Evolutionary conservation across 2,888 invertebrate genomes (phyloP).

Genomic region (Cephus pygmeus): DNA sequence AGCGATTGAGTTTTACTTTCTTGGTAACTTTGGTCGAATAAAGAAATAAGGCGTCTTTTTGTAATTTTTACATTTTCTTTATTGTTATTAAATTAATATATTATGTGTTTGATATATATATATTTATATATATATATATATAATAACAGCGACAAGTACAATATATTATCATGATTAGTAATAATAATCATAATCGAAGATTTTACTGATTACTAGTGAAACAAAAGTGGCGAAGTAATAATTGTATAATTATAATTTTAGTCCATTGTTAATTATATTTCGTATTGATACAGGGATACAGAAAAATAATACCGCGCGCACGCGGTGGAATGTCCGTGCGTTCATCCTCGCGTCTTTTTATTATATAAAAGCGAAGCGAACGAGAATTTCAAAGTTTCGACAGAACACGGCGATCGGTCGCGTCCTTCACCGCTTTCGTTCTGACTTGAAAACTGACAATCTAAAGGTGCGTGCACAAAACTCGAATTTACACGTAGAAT

Average conservation of each 20-base stretch:
- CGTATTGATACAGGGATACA: slow-evolving; percentile 61
- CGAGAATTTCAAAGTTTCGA: neutral
- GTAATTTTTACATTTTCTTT: slow-evolving; percentile 50
- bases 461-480: slow-evolving; percentile 2
- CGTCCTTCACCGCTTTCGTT: slow-evolving; percentile 33
- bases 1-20: neutral
- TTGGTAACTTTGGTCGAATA: neutral
- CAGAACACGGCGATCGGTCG: neutral
- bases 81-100: slow-evolving; percentile 64
- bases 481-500: neutral
- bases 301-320: slow-evolving; percentile 63
- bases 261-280: slow-evolving; percentile 40
- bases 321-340: slow-evolving; percentile 57
- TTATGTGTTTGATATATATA: slow-evolving; percentile 52
- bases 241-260: slow-evolving; percentile 36
- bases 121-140: slow-evolving; percentile 60
- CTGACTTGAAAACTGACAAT: slow-evolving; percentile 24
- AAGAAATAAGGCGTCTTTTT: neutral
- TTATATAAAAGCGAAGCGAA: neutral
- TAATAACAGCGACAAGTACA: slow-evolving; percentile 64
- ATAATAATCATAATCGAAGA: slow-evolving; percentile 60
- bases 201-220: slow-evolving; percentile 55
- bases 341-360: neutral
- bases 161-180: slow-evolving; percentile 61
- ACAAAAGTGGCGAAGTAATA: slow-evolving; percentile 52